These are phyloP conservation scores for Cremastobaeus sp. DNA, from an alignment of 2,888 invertebrate species.

Conservation along the genomic window DNA sequence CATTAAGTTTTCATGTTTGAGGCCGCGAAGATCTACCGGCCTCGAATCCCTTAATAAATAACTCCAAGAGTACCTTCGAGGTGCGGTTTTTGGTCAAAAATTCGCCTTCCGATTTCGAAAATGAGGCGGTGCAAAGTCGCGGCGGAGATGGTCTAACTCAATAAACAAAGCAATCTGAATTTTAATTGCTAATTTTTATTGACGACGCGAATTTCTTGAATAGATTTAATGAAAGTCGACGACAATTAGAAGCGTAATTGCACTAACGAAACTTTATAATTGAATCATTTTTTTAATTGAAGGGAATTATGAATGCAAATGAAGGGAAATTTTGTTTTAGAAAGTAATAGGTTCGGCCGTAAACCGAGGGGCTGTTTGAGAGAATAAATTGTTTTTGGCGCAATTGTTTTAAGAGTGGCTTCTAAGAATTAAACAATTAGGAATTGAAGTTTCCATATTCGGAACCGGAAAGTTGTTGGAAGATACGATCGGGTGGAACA, in stretches of 20 bases:
- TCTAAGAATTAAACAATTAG: no score
- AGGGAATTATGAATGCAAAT: not conserved
- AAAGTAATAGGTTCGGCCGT: no score
- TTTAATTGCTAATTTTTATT: conserved; percentile 29
- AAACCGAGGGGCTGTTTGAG: no score
- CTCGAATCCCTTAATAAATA: conserved; percentile 4
- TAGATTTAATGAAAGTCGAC: conserved; percentile 2
- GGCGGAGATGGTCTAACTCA: conserved; percentile 2
- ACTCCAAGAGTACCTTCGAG: conserved; percentile 2
- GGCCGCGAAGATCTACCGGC: not conserved
- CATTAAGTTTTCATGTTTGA: conserved; percentile 25
- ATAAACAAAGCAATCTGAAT: conserved; percentile 26
- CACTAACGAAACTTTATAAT: conserved; percentile 18
- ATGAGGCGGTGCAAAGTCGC: not conserved
- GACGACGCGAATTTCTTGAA: conserved; percentile 16
- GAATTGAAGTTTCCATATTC: no score
- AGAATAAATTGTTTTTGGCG: no score
- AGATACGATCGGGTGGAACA: no score
- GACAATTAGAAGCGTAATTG: conserved; percentile 19
- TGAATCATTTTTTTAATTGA: conserved; percentile 10
- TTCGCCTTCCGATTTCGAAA: not conserved
- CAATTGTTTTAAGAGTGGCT: no score
- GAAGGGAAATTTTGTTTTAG: no score
- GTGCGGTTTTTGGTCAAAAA: conserved; percentile 9
- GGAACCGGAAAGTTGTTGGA: no score